Evolutionary conservation across 2,113 vertebrate genomes (phyloP).

Genomic region (Phalacrocorax pelagicus): DNA sequence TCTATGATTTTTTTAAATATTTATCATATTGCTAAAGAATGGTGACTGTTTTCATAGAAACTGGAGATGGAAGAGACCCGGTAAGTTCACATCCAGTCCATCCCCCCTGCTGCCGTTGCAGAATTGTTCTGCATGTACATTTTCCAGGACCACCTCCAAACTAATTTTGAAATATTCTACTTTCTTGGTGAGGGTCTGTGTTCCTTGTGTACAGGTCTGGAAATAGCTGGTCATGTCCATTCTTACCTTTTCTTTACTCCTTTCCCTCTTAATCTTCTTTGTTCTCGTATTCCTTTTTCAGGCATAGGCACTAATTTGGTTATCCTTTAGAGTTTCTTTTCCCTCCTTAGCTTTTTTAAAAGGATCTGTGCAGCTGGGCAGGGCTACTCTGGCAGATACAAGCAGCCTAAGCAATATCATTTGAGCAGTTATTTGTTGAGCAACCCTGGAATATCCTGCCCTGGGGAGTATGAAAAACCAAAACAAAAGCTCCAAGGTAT

Average conservation of each 20-base stretch:
- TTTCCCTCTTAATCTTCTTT: neutral
- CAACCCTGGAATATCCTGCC: constrained; percentile 46
- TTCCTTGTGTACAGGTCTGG: neutral
- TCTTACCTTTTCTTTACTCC: neutral
- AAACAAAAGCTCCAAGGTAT: constrained; percentile 46
- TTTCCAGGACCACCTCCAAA: constrained; percentile 54
- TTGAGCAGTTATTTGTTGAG: constrained; percentile 54
- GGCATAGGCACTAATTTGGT: neutral
- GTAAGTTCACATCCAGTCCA: constrained; percentile 68
- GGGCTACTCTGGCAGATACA: constrained; percentile 39
- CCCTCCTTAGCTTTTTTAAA: neutral
- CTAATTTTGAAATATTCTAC: neutral
- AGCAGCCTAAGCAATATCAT: constrained; percentile 30
- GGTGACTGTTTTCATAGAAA: constrained; percentile 65
- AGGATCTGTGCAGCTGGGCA: constrained; percentile 11
- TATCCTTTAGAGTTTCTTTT: constrained; percentile 5
- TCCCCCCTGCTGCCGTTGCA: constrained; percentile 52
- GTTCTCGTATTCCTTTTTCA: neutral
- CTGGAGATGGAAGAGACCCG: constrained; percentile 63
- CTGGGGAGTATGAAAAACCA: constrained; percentile 44
- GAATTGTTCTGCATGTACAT: constrained; percentile 27
- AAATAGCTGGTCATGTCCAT: neutral
- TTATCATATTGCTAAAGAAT: constrained; percentile 67
- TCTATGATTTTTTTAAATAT: constrained; percentile 64
- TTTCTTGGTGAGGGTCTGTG: neutral